A percentile compares a stretch with the other conserved stretches of the same genome.
phyloP scores from a whole-genome alignment of 2,888 invertebrate genomes.

The Ceramica pisi region DNA sequence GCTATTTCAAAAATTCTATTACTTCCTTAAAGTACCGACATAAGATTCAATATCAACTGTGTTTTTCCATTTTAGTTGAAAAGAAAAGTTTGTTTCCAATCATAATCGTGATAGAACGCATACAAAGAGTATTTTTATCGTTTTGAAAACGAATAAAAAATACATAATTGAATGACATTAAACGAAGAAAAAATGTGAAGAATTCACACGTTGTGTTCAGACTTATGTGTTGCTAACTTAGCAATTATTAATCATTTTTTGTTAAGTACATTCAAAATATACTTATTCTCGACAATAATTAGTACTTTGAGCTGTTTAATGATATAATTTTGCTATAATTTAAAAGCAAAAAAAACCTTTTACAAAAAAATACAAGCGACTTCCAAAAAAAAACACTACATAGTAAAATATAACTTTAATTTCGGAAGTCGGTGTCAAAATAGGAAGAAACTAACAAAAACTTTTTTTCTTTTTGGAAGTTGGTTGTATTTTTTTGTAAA shows the following conservation, averaged over 20 bases:
- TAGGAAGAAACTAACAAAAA: too few relatives aligned
- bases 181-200: slow-evolving; percentile 64
- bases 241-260: slow-evolving; percentile 53
- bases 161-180: slow-evolving; percentile 75
- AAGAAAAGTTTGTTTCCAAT: slow-evolving; percentile 58
- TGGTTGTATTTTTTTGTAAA: too few relatives aligned
- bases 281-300: slow-evolving; percentile 7
- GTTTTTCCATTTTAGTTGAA: slow-evolving; percentile 10
- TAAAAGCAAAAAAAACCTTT: slow-evolving; percentile 16
- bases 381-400: too few relatives aligned
- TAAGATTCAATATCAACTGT: slow-evolving; percentile 43
- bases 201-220: slow-evolving; percentile 72
- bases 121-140: slow-evolving; percentile 78
- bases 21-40: slow-evolving; percentile 22
- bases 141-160: slow-evolving; percentile 75
- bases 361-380: too few relatives aligned
- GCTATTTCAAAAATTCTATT: slow-evolving; percentile 8
- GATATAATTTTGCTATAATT: slow-evolving; percentile 13
- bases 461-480: too few relatives aligned
- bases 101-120: slow-evolving; percentile 77
- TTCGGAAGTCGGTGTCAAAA: too few relatives aligned
- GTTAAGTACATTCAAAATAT: slow-evolving; percentile 4
- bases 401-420: too few relatives aligned
- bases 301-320: background rate
- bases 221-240: slow-evolving; percentile 63